These are phyloP conservation scores for Armadillidium nasatum DNA, from an alignment of 1,140 invertebrate genomes.

Conservation along the genomic window DNA sequence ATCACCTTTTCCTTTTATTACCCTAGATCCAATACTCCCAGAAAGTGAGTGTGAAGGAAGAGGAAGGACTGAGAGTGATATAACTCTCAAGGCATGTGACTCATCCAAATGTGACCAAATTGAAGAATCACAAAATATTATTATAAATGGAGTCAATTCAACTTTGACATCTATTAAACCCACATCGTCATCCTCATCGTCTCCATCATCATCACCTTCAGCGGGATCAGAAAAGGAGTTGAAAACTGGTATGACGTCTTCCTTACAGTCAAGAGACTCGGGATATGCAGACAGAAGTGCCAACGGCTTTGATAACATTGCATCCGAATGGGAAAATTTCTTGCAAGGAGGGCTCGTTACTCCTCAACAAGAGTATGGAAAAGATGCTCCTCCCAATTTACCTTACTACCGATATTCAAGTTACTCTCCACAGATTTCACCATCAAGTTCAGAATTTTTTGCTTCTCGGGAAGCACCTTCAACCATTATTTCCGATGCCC, in stretches of 20 bases:
- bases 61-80: slow-evolving; percentile 21
- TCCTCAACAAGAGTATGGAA: slow-evolving; percentile 47
- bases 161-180: slow-evolving; percentile 29
- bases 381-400: slow-evolving; percentile 41
- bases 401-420: slow-evolving; percentile 46
- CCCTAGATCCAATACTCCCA: slow-evolving; percentile 38
- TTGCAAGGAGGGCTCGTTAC: slow-evolving; percentile 45
- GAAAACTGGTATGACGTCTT: slow-evolving; percentile 39
- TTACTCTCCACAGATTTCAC: slow-evolving; percentile 33
- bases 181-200: slow-evolving; percentile 24
- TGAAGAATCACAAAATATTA: slow-evolving; percentile 17
- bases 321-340: slow-evolving; percentile 45
- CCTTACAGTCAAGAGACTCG: slow-evolving; percentile 44
- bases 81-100: neutral
- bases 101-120: slow-evolving; percentile 7
- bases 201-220: slow-evolving; percentile 30
- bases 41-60: slow-evolving; percentile 14
- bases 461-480: slow-evolving; percentile 33
- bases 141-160: slow-evolving; percentile 23
- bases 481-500: slow-evolving; percentile 29
- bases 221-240: slow-evolving; percentile 34
- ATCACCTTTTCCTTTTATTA: slow-evolving; percentile 36
- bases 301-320: slow-evolving; percentile 4
- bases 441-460: slow-evolving; percentile 31
- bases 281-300: slow-evolving; percentile 33